Conservation (phyloP, 2,888 invertebrate genomes). For the Ormyrus rosae region DNA sequence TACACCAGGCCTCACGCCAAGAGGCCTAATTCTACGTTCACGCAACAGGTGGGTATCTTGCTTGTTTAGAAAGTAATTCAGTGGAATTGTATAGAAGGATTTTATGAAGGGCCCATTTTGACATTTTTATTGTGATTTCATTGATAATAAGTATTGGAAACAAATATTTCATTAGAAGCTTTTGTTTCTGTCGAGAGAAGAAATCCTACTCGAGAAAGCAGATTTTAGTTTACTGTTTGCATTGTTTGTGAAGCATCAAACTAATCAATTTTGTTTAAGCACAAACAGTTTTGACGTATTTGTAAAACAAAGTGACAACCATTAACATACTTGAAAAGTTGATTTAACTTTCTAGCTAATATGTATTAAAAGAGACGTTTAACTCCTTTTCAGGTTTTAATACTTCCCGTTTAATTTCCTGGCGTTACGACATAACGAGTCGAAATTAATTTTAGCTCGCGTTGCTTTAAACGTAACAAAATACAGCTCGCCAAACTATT, state of each 20-base stretch:
- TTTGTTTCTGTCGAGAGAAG: no score
- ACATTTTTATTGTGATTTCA: not conserved
- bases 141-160: not conserved
- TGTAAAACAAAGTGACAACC: not conserved
- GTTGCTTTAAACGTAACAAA: not conserved
- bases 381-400: no score
- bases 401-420: slow-evolving; percentile 7
- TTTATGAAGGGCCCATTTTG: not conserved
- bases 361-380: not conserved
- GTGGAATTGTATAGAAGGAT: not conserved
- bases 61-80: not conserved
- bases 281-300: slow-evolving; percentile 6
- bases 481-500: not conserved
- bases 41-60: slow-evolving; percentile 73
- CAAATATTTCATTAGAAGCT: no score
- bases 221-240: not conserved
- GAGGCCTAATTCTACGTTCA: slow-evolving; percentile 70
- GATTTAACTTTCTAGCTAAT: slow-evolving; percentile 30
- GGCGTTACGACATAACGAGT: not conserved
- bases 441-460: not conserved
- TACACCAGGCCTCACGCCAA: slow-evolving; percentile 83
- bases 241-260: not conserved
- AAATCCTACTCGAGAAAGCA: not conserved
- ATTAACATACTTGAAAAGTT: slow-evolving; percentile 15
- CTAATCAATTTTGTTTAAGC: slow-evolving; percentile 8